phyloP scores from a whole-genome alignment of 2,113 vertebrate genomes.

The Chiloscyllium plagiosum region DNA sequence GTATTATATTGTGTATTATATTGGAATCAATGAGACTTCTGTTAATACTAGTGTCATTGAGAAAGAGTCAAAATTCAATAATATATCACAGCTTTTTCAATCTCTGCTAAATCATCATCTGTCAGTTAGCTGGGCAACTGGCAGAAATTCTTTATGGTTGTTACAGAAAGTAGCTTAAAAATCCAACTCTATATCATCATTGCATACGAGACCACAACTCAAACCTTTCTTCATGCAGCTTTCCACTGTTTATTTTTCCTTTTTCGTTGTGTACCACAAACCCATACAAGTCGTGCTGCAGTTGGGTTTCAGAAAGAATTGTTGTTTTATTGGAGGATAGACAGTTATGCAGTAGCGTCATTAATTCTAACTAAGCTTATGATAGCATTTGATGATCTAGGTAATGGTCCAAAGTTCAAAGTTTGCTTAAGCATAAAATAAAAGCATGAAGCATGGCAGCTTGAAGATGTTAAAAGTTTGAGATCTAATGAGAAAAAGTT shows the following conservation, averaged over 20 bases:
- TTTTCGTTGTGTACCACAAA: background rate
- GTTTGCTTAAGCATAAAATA: background rate
- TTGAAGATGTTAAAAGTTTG: background rate
- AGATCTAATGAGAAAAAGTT: background rate
- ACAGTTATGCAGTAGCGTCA: background rate
- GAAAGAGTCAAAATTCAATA: constrained; percentile 20
- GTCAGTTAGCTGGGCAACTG: background rate
- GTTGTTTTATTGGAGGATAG: background rate
- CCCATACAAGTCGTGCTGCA: background rate
- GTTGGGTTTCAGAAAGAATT: background rate
- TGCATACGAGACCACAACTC: background rate
- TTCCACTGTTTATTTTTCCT: background rate
- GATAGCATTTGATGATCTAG: background rate
- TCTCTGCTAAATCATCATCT: constrained; percentile 13
- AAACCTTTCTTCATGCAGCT: background rate
- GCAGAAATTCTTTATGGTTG: background rate
- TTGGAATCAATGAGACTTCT: constrained; percentile 24
- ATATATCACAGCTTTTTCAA: background rate
- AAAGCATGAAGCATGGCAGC: background rate
- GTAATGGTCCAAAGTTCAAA: background rate
- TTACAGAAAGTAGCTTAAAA: background rate
- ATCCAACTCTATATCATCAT: background rate
- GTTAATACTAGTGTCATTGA: background rate
- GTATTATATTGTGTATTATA: background rate
- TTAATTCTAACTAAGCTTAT: background rate